These are phyloP conservation scores for Trichopria drosophilae DNA, from an alignment of 2,888 invertebrate genomes.

Conservation along the genomic window DNA sequence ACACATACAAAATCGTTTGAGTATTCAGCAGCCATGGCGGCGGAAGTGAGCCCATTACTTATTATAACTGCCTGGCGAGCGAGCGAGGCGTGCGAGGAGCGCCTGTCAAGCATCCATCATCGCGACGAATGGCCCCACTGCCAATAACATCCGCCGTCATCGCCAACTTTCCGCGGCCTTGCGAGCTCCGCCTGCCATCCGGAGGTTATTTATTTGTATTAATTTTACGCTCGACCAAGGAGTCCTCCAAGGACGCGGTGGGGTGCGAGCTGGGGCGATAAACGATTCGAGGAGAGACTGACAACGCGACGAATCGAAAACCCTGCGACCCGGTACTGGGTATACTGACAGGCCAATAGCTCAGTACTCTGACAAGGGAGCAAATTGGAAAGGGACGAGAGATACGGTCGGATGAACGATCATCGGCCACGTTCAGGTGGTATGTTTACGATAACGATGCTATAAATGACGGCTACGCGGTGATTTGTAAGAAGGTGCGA, in stretches of 20 bases:
- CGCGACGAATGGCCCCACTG: slow-evolving; percentile 57
- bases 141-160: slow-evolving; percentile 59
- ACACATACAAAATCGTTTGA: too few relatives aligned
- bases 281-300: too few relatives aligned
- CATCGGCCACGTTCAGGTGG: too few relatives aligned
- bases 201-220: slow-evolving; percentile 37
- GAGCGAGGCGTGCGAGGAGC: slow-evolving; percentile 44
- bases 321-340: too few relatives aligned
- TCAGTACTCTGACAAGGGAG: too few relatives aligned
- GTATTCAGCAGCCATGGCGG: slow-evolving; percentile 51
- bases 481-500: too few relatives aligned
- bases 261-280: background rate
- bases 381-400: too few relatives aligned
- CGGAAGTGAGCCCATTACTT: slow-evolving; percentile 59
- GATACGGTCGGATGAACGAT: too few relatives aligned
- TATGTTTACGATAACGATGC: too few relatives aligned
- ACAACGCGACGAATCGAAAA: too few relatives aligned
- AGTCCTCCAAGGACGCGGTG: slow-evolving; percentile 10
- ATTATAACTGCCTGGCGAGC: slow-evolving; percentile 57
- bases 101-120: slow-evolving; percentile 58
- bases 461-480: too few relatives aligned
- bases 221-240: slow-evolving; percentile 35
- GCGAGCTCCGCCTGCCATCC: slow-evolving; percentile 29
- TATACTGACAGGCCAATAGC: too few relatives aligned
- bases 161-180: slow-evolving; percentile 56